phyloP scores from a whole-genome alignment of 2,113 vertebrate species.

The Takifugu bimaculatus region DNA sequence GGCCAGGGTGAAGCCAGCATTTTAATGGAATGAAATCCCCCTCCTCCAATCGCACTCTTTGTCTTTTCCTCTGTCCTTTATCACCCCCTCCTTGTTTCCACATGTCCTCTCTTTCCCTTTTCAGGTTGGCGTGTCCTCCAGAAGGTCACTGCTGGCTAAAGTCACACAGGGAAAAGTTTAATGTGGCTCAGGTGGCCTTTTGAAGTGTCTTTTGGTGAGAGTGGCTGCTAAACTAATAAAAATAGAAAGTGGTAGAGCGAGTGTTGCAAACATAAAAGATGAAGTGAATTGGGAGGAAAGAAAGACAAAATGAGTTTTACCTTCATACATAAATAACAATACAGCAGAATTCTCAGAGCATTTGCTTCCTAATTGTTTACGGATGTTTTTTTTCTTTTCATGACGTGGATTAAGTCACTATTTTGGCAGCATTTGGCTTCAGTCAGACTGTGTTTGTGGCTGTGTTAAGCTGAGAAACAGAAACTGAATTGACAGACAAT shows the following conservation, averaged over 20 bases:
- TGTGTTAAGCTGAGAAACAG: too few species aligned
- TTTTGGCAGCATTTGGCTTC: too few species aligned
- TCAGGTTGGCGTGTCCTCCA: slow-evolving; percentile 8
- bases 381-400: too few species aligned
- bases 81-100: slow-evolving; percentile 6
- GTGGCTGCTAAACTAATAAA: neutral
- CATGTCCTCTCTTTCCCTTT: slow-evolving; percentile 1
- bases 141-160: slow-evolving; percentile 19
- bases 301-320: neutral
- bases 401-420: too few species aligned
- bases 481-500: too few species aligned
- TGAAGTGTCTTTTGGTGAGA: slow-evolving; percentile 8
- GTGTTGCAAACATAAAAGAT: neutral
- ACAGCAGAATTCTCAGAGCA: neutral
- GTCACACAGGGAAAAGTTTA: slow-evolving; percentile 7
- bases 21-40: slow-evolving; percentile 36
- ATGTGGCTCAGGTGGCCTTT: slow-evolving; percentile 16
- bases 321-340: neutral
- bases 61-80: slow-evolving; percentile 13
- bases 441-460: too few species aligned
- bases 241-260: neutral
- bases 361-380: too few species aligned
- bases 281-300: neutral
- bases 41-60: slow-evolving; percentile 1
- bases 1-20: slow-evolving; percentile 34